phyloP scores from a whole-genome alignment of 2,888 invertebrate genomes.

The Mycogona germanica region DNA sequence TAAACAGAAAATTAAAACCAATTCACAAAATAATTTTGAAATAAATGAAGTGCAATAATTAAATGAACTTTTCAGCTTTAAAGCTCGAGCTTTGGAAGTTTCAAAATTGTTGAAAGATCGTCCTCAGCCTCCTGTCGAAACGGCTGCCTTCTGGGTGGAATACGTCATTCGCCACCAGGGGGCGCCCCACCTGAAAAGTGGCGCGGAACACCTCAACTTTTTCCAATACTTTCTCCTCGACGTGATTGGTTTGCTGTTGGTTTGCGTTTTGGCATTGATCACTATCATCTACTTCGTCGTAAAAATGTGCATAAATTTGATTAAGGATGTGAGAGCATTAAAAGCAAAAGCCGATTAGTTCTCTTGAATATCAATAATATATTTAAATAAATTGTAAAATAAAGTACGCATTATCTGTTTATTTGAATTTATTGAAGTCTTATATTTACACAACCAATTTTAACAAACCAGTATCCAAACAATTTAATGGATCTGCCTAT shows the following conservation, averaged over 20 bases:
- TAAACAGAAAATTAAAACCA: not conserved
- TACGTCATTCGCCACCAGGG: slow-evolving; percentile 16
- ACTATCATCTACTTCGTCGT: not conserved
- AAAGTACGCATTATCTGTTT: too few species aligned
- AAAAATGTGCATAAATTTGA: not conserved
- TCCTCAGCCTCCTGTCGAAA: slow-evolving; percentile 10
- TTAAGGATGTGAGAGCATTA: not conserved
- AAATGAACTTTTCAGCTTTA: not conserved
- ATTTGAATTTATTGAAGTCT: too few species aligned
- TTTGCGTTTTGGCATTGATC: not conserved
- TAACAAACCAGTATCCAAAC: too few species aligned
- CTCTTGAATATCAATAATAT: not conserved
- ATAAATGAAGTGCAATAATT: not conserved
- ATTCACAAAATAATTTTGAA: not conserved
- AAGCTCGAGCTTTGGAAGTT: not conserved
- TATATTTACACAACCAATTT: too few species aligned
- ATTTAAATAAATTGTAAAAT: not conserved
- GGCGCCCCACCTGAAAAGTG: slow-evolving; percentile 5
- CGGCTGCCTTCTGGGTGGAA: slow-evolving; percentile 14
- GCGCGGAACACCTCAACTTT: slow-evolving; percentile 7
- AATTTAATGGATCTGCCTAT: too few species aligned
- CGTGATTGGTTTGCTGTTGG: slow-evolving; percentile 5
- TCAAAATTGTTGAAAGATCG: not conserved
- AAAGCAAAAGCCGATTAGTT: not conserved
- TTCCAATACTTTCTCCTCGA: slow-evolving; percentile 13